Evolutionary conservation across 2,888 invertebrate species (phyloP).

Genomic region (Erpobdella octoculata): DNA sequence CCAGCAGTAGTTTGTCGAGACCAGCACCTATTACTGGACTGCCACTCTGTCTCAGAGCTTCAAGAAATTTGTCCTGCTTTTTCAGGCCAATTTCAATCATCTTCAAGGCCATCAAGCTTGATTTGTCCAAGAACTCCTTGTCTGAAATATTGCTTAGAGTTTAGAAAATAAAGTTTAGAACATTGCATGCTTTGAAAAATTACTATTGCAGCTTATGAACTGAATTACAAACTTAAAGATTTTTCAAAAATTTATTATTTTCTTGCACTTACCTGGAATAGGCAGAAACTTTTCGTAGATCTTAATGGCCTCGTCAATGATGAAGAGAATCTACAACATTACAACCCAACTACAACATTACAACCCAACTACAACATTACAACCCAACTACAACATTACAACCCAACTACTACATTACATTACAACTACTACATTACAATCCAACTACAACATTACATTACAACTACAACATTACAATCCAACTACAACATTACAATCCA

Average conservation of each 20-base stretch:
- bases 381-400: no score
- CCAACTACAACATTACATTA: no score
- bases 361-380: no score
- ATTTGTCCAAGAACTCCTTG: constrained; percentile 56
- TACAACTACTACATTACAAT: no score
- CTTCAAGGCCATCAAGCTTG: constrained; percentile 65
- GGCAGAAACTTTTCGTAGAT: constrained; percentile 65
- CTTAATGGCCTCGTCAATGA: constrained; percentile 65
- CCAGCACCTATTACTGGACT: constrained; percentile 62
- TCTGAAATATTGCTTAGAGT: constrained; percentile 22
- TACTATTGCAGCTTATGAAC: not conserved
- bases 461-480: no score
- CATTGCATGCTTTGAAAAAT: not conserved
- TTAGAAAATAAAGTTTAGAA: not conserved
- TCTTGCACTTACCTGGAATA: constrained; percentile 57
- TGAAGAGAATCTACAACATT: constrained; percentile 50
- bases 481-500: no score
- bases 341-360: no score
- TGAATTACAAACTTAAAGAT: not conserved
- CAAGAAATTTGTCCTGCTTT: constrained; percentile 67
- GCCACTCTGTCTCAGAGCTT: constrained; percentile 57
- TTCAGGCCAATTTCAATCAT: constrained; percentile 67
- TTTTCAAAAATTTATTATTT: not conserved
- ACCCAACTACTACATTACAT: no score
- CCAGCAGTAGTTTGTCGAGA: constrained; percentile 72